Evolutionary conservation across 1,140 invertebrate species (phyloP), one percentile per base, ranked within the genome.

Genomic region (Ceratosolen solmsi): DNA sequence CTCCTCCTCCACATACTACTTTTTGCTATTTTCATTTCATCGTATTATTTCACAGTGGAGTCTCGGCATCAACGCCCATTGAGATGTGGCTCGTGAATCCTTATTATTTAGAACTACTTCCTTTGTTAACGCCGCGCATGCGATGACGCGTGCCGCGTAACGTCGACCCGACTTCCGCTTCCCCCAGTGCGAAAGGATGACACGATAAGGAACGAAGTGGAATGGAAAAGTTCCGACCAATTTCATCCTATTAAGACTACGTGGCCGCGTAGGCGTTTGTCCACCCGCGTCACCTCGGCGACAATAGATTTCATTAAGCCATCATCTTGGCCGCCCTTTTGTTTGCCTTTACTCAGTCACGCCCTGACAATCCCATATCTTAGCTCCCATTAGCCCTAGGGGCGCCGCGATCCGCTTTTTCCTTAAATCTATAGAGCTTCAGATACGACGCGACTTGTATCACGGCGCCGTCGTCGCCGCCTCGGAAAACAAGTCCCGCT

Each of bases 301-400:
- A 83, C 85, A 87, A 86, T 86, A 86, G 87, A 81, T 86, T 86
- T 86, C 85, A 86, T 87, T 86, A 86, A 79, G 74, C 11, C 41
- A 25, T 13, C 17, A 9, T 9, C 63, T 30, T 65, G 17, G 36
- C 9, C 81, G 74, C 22, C 22, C 38, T 63, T 15, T 63, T 63
- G 25, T 25, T 63, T 25, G 20, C 41, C 13, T 13, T 65, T 17
- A 8, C 54, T 65, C 60, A 8, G 3, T 65, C 30, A 27, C 60
- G 15, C 30, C 27, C 60, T 65, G 15, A 27, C 30, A 27, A 4
- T 65, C 54, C 20, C 54, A n/a, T n/a, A 0, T 5, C 38, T 70
- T 70, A 41, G 20, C 5, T 11, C 58, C 27, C 27, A 7, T 1
- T 3, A 54, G 30, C 30, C 30, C 60, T 27, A 13, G 17, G 27